Base-by-base conservation (phyloP, 2,888 invertebrate genomes). In the Calliphora vomitoria region DNA sequence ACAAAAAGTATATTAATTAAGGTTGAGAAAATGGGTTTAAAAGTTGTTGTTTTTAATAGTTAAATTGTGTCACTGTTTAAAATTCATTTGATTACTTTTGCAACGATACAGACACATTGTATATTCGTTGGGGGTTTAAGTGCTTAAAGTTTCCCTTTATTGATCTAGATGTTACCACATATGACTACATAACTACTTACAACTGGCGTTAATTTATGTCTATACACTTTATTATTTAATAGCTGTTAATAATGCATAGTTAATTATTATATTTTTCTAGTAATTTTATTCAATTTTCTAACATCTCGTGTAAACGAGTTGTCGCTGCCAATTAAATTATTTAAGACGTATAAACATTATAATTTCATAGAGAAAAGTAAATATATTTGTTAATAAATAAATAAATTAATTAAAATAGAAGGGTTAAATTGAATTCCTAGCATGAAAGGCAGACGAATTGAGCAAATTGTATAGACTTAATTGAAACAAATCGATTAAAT, bases 191-290 rank as follows among this genome's bases (percentile, higher is more conserved):
- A 31, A 44, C 15, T 60, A 8, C 11, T 44, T 44, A 38, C 66
- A 41, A 20, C 25, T 55, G 50, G 85, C 75, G 85, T 81, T 85
- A 85, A 85, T 71, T 81, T 76, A 81, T 76, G 64, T 81, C 76
- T 62, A 53, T 76, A 38, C 25, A 58, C 10, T 71, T 76, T 76
- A 55, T 71, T 81, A 82, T 53, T 75, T 66, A 83, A 80, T 86
- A 75, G 50, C 66, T 83, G 71, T 76, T 83, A 76, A 69, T 83
- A 64, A 71, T 6, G 6, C 35, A 35, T 64, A 86, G 62, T 66
- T 83, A 83, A 87, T 87, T 76, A 64, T 72, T 64, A 44, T 44
- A 44, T 31, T 71, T 25, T 64, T 47, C 47, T 64, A 50, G 35
- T 60, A 60, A 18, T 47, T 69, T 41, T 66, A 58, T 68, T 68